These are phyloP conservation scores for Battus philenor DNA, from an alignment of 1,140 invertebrate species.

Conservation along the genomic window DNA sequence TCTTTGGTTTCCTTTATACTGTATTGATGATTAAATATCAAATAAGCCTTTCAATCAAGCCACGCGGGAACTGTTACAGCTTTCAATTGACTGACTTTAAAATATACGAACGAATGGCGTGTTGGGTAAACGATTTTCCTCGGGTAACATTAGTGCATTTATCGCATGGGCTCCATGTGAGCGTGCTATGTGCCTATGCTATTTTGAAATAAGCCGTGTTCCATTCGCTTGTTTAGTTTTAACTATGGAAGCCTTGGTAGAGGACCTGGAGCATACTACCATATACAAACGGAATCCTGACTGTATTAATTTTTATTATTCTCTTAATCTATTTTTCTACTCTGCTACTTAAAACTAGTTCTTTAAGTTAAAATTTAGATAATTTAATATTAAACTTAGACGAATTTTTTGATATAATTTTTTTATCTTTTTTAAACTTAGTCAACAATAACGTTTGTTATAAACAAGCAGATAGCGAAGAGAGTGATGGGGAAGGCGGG, in stretches of 20 bases:
- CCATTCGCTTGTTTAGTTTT: conserved; percentile 13
- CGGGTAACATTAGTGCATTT: conserved; percentile 21
- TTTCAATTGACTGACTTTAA: conserved; percentile 11
- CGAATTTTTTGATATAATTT: too few relatives aligned
- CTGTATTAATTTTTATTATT: too few relatives aligned
- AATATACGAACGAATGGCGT: conserved; percentile 28
- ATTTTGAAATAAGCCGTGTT: conserved; percentile 16
- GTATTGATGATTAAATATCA: neutral
- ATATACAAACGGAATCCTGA: conserved; percentile 45
- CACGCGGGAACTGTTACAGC: neutral
- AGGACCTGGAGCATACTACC: conserved; percentile 56
- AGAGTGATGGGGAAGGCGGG: conserved; percentile 95
- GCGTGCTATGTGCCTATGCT: too few relatives aligned
- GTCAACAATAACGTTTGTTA: too few relatives aligned
- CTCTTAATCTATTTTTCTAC: too few relatives aligned
- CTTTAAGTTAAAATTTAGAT: too few relatives aligned
- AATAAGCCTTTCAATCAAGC: neutral
- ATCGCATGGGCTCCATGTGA: conserved; percentile 18
- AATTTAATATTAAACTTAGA: too few relatives aligned
- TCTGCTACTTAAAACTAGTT: too few relatives aligned
- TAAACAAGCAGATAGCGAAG: conserved; percentile 89
- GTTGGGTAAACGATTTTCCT: conserved; percentile 39
- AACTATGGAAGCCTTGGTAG: conserved; percentile 42
- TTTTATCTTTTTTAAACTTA: conserved; percentile 1
- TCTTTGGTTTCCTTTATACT: too few relatives aligned